Conservation (phyloP, 2,113 vertebrate genomes). For the Connochaetes taurinus region DNA sequence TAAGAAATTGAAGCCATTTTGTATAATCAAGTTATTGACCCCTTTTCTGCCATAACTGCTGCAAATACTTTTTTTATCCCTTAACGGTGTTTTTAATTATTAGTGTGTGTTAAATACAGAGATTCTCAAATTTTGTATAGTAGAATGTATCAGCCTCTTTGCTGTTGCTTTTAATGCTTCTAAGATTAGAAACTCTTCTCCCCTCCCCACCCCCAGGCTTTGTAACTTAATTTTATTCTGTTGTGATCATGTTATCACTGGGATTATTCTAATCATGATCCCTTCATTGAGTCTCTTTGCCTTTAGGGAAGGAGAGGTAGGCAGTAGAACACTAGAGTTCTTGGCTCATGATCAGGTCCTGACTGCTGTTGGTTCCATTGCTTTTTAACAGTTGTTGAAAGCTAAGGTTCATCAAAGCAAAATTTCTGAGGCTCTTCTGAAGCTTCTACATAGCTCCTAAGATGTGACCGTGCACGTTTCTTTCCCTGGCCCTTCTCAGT, state of each 20-base stretch:
- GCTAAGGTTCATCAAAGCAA: not conserved
- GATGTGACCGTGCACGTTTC: not conserved
- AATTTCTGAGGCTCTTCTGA: not conserved
- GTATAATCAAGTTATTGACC: not conserved
- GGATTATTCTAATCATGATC: not conserved
- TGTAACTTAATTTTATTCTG: not conserved
- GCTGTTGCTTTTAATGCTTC: not conserved
- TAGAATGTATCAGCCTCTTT: not conserved
- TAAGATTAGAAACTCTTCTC: not conserved
- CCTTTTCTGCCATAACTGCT: not conserved
- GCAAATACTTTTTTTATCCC: not conserved
- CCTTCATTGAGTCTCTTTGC: not conserved
- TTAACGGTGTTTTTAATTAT: not conserved
- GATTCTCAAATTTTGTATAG: not conserved
- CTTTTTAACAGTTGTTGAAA: not conserved
- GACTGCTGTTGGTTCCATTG: not conserved
- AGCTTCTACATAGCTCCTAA: not conserved
- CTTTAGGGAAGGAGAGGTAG: not conserved
- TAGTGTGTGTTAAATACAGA: not conserved
- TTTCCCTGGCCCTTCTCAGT: not conserved
- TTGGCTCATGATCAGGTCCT: not conserved
- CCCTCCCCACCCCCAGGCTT: not conserved
- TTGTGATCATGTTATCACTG: not conserved
- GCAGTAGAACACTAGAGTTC: not conserved
- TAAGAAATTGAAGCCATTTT: not conserved